Evolutionary conservation across 2,113 vertebrate genomes (phyloP).

Genomic region (Amphiprion ocellaris): DNA sequence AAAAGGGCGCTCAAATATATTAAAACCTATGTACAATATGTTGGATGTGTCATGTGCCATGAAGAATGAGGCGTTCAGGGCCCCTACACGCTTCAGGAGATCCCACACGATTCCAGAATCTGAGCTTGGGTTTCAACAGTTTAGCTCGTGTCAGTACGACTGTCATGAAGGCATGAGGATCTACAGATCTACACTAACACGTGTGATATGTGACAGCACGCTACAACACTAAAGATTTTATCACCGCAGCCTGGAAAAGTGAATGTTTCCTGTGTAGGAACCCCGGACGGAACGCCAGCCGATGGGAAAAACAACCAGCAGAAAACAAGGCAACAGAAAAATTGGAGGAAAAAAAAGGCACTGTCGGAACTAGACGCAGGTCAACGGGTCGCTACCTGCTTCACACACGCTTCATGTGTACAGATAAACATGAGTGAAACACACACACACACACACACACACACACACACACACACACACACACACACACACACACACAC

Average conservation of each 20-base stretch:
- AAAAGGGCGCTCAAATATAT: constrained; percentile 78
- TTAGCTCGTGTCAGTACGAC: neutral
- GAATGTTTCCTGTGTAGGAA: constrained; percentile 30
- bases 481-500: constrained; percentile 33
- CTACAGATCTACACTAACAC: constrained; percentile 7
- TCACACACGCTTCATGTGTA: constrained; percentile 7
- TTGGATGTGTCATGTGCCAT: constrained; percentile 73
- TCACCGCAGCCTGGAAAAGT: constrained; percentile 17
- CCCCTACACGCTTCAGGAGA: constrained; percentile 50
- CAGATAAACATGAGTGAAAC: constrained; percentile 18
- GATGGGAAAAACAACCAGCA: constrained; percentile 60
- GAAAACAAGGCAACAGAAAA: constrained; percentile 77
- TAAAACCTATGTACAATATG: constrained; percentile 82
- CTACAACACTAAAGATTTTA: neutral
- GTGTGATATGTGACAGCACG: constrained; percentile 5
- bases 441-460: constrained; percentile 6
- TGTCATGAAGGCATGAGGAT: constrained; percentile 31
- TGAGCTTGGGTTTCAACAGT: neutral
- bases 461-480: constrained; percentile 33
- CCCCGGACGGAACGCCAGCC: constrained; percentile 46
- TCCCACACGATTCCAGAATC: constrained; percentile 21
- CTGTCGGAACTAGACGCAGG: constrained; percentile 89
- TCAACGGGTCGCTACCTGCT: constrained; percentile 20
- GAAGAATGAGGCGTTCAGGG: constrained; percentile 63
- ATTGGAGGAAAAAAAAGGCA: constrained; percentile 87